Conservation (phyloP, 1,140 invertebrate genomes). For the Panulirus ornatus region DNA sequence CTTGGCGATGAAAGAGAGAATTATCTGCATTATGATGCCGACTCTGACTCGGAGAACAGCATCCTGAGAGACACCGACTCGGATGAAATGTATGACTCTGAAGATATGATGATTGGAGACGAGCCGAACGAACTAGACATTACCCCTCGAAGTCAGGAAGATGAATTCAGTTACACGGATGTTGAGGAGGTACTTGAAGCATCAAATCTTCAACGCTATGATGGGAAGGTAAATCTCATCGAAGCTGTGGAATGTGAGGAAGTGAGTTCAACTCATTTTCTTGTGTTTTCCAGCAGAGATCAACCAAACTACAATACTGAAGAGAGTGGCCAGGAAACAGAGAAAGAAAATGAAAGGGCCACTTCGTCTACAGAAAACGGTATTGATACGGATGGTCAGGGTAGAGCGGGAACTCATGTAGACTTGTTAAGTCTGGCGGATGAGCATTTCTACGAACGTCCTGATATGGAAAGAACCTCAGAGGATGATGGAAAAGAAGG, state of each 20-base stretch:
- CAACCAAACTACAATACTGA: neutral
- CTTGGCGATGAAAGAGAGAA: slow-evolving; percentile 22
- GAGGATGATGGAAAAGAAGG: neutral
- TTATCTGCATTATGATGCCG: neutral
- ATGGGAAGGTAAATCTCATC: neutral
- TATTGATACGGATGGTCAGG: neutral
- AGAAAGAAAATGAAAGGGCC: slow-evolving; percentile 1
- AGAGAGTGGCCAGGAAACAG: neutral
- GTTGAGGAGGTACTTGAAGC: neutral
- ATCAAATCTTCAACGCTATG: neutral
- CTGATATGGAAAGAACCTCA: neutral
- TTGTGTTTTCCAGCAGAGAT: neutral
- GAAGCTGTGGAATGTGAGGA: neutral
- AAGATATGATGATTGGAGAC: neutral
- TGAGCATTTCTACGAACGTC: neutral
- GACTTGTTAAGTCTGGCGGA: neutral
- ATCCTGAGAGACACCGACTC: slow-evolving; percentile 12
- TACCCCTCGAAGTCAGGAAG: neutral
- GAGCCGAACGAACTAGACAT: slow-evolving; percentile 1
- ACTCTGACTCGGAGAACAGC: slow-evolving; percentile 45
- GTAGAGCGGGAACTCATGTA: neutral
- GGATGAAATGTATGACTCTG: neutral
- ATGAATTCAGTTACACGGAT: neutral
- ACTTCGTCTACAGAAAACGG: neutral
- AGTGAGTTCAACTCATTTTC: neutral